phyloP scores from a whole-genome alignment of 2,113 vertebrate genomes.

The Paracanthobrama guichenoti region DNA sequence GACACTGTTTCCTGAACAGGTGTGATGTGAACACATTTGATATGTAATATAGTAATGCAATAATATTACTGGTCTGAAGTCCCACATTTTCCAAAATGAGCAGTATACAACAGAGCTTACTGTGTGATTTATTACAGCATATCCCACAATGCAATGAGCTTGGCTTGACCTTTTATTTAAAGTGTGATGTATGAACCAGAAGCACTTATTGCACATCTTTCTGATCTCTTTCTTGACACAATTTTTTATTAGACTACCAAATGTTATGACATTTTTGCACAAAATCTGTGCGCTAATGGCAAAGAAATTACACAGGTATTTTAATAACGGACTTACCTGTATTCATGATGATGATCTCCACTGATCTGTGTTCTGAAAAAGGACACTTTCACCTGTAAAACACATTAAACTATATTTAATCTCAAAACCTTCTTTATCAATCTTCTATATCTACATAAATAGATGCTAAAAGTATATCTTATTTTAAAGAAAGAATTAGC shows the following conservation, averaged over 20 bases:
- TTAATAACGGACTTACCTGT: constrained; percentile 70
- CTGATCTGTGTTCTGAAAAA: constrained; percentile 60
- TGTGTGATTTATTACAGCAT: too few relatives aligned
- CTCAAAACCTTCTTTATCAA: not conserved
- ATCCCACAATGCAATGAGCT: not conserved
- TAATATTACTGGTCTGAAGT: too few relatives aligned
- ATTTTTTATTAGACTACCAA: not conserved
- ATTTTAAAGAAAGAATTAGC: not conserved
- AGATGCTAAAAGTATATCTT: not conserved
- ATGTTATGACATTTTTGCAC: not conserved
- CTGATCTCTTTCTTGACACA: not conserved
- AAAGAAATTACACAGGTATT: not conserved
- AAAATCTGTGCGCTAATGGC: not conserved
- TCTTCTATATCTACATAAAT: not conserved
- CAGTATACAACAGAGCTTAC: not conserved
- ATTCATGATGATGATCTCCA: constrained; percentile 77
- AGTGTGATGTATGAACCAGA: not conserved
- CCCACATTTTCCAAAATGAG: not conserved
- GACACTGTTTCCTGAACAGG: not conserved
- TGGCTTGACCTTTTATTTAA: not conserved
- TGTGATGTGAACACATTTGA: not conserved
- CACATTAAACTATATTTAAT: constrained; percentile 31
- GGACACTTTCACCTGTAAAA: constrained; percentile 70
- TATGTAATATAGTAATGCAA: not conserved
- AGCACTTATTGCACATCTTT: not conserved